Percentiles rank a stretch among this genome's conserved stretches.
Conservation (phyloP, 2,797 vertebrate species). For the Mus minutoides region DNA sequence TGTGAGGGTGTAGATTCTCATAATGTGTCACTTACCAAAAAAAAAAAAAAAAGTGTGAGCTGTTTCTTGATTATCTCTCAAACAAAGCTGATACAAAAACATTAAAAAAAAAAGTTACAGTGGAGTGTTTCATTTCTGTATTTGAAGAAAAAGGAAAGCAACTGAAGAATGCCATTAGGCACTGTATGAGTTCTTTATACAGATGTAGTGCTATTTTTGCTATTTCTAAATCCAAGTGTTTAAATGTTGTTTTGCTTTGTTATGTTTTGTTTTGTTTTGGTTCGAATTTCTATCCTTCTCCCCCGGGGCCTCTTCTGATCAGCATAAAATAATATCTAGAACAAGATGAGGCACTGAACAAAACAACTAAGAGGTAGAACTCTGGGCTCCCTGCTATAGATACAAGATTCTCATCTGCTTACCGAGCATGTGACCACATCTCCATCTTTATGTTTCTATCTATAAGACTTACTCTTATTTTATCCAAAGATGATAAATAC, state of each 20-base stretch:
- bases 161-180: neutral
- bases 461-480: neutral
- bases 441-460: conserved; percentile 4
- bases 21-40: too few relatives aligned
- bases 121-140: neutral
- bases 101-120: neutral
- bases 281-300: neutral
- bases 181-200: neutral
- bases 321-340: neutral
- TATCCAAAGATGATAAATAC: neutral
- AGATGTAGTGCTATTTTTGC: neutral
- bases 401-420: neutral
- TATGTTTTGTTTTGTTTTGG: neutral
- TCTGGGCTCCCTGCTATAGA: neutral
- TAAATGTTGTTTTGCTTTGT: neutral
- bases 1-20: neutral
- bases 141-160: neutral
- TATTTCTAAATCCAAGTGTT: neutral
- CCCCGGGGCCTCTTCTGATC: neutral
- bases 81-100: too few relatives aligned
- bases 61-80: too few relatives aligned
- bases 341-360: neutral
- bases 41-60: too few relatives aligned
- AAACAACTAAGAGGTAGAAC: neutral
- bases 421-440: neutral